A percentile compares a stretch with the other conserved stretches of the same genome.
phyloP scores from a whole-genome alignment of 2,113 vertebrate genomes.

The Cercopithecus mona region DNA sequence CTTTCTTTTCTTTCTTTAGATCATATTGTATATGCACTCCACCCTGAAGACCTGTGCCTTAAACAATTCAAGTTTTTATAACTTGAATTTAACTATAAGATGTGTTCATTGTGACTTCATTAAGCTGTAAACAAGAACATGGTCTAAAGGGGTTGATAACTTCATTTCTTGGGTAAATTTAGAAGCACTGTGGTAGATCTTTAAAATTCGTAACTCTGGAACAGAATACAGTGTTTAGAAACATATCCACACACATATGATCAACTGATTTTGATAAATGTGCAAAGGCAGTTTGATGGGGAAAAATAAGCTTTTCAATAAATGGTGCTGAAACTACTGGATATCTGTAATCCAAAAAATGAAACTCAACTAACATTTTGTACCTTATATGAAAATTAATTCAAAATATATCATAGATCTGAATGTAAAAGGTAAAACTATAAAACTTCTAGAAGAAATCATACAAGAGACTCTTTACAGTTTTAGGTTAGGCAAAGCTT shows the following conservation, averaged over 20 bases:
- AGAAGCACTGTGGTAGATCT: background rate
- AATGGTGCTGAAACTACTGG: background rate
- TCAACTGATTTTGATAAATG: background rate
- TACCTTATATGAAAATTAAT: background rate
- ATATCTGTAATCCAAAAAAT: background rate
- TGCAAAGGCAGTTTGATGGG: background rate
- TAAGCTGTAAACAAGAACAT: background rate
- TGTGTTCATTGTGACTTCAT: constrained; percentile 13
- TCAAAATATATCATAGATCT: background rate
- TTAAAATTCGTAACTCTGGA: constrained; percentile 19
- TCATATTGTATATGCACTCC: background rate
- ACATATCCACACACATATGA: background rate
- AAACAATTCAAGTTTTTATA: constrained; percentile 6
- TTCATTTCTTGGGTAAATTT: background rate
- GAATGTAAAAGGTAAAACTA: background rate
- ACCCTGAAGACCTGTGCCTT: background rate
- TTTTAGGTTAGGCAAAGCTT: constrained; percentile 3
- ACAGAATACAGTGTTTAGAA: background rate
- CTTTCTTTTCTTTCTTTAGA: background rate
- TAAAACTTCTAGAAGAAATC: constrained; percentile 7
- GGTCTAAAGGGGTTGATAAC: background rate
- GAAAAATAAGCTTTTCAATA: background rate
- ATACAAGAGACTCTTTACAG: background rate
- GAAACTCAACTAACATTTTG: background rate
- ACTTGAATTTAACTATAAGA: background rate